phyloP scores from a whole-genome alignment of 2,888 invertebrate species.

The Hoplodrina blanda region DNA sequence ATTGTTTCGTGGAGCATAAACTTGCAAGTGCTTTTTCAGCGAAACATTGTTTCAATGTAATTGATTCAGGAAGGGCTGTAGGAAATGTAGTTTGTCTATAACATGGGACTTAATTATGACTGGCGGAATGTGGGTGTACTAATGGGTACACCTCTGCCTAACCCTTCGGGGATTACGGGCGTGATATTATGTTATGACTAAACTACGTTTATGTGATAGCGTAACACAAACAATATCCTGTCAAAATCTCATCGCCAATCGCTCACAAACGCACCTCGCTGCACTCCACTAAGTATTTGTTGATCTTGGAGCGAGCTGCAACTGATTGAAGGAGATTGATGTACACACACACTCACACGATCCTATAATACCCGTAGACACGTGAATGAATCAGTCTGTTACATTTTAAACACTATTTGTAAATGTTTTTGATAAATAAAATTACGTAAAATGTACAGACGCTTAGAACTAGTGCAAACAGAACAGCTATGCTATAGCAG shows the following conservation, averaged over 20 bases:
- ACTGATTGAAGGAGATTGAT: constrained; percentile 59
- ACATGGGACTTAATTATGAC: no score
- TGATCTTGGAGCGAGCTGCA: constrained; percentile 46
- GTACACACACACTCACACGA: constrained; percentile 33
- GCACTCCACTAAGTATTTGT: constrained; percentile 49
- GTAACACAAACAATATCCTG: neutral
- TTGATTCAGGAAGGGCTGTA: constrained; percentile 32
- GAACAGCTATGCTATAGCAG: no score
- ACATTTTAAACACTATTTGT: constrained; percentile 46
- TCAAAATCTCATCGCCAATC: constrained; percentile 2
- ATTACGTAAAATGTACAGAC: constrained; percentile 24
- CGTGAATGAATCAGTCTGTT: constrained; percentile 48
- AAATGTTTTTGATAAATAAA: constrained; percentile 44
- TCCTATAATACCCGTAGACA: constrained; percentile 22
- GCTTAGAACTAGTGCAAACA: neutral
- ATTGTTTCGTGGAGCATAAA: constrained; percentile 45
- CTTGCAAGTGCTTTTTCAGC: constrained; percentile 47
- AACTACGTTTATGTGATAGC: no score
- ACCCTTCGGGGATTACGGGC: no score
- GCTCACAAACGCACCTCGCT: constrained; percentile 3
- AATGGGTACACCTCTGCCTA: no score
- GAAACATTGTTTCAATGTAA: constrained; percentile 47
- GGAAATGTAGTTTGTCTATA: neutral
- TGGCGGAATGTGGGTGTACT: no score
- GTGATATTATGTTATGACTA: no score